A percentile compares a stretch with the other conserved stretches of the same genome.
phyloP scores from a whole-genome alignment of 2,797 vertebrate genomes.

The Telmatherina bonti region DNA sequence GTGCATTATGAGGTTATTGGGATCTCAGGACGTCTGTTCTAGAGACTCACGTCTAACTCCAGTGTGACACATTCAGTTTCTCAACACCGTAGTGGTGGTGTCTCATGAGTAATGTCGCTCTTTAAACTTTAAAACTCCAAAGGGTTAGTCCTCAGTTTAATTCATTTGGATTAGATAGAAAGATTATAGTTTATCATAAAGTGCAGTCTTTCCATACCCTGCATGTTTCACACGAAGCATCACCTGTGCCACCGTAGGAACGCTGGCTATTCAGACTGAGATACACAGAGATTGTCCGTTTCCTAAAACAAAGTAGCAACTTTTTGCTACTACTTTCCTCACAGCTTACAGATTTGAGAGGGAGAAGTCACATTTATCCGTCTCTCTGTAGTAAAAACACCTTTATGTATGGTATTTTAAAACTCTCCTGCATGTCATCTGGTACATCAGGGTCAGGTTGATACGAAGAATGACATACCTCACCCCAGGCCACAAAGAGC shows the following conservation, averaged over 20 bases:
- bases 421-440: not conserved
- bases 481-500: constrained; percentile 7
- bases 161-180: not conserved
- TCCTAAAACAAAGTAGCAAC: not conserved
- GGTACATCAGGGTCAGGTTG: not conserved
- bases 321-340: not conserved
- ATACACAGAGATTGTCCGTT: not conserved
- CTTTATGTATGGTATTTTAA: not conserved
- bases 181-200: not conserved
- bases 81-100: not conserved
- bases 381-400: too few species aligned
- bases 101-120: not conserved
- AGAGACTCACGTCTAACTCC: not conserved
- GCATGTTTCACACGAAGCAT: not conserved
- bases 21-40: not conserved
- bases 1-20: not conserved
- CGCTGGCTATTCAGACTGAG: not conserved
- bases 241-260: not conserved
- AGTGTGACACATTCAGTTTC: not conserved
- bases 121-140: not conserved
- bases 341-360: not conserved
- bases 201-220: not conserved
- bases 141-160: not conserved
- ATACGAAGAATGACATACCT: not conserved
- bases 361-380: not conserved